Conservation (phyloP, 2,113 vertebrate genomes). For the Sebastes fasciatus region DNA sequence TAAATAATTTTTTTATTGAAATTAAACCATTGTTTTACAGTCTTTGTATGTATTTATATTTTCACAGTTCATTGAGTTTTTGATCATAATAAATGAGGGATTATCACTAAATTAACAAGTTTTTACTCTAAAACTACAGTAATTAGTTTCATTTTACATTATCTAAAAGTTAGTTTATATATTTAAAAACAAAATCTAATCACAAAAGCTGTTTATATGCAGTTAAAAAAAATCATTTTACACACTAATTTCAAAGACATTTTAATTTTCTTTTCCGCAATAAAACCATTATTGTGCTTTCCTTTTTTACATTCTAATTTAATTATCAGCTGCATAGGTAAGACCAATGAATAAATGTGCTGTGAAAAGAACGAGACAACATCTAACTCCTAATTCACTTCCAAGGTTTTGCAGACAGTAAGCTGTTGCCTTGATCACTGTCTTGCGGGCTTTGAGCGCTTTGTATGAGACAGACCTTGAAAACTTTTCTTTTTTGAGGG, state of each 20-base stretch:
- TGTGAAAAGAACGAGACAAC: constrained; percentile 62
- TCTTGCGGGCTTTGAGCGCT: constrained; percentile 38
- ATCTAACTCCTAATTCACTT: constrained; percentile 57
- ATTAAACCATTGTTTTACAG: no score
- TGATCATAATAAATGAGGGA: no score
- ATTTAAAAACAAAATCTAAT: no score
- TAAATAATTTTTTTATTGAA: no score
- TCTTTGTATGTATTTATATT: no score
- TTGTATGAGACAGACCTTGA: constrained; percentile 60
- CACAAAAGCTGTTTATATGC: no score
- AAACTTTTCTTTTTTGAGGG: constrained; percentile 49
- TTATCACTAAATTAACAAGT: no score
- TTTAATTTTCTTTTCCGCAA: not conserved
- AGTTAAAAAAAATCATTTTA: no score
- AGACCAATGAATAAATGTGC: constrained; percentile 52
- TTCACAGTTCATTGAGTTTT: no score
- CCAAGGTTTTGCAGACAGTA: constrained; percentile 56
- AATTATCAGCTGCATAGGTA: constrained; percentile 50
- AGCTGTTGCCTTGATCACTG: constrained; percentile 56
- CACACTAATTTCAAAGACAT: no score
- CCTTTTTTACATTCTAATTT: constrained; percentile 16
- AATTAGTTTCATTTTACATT: not conserved
- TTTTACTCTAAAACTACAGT: not conserved
- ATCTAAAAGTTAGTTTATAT: not conserved
- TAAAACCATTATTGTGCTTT: not conserved